phyloP scores from a whole-genome alignment of 2,888 invertebrate species.

The Drosophila mettleri region DNA sequence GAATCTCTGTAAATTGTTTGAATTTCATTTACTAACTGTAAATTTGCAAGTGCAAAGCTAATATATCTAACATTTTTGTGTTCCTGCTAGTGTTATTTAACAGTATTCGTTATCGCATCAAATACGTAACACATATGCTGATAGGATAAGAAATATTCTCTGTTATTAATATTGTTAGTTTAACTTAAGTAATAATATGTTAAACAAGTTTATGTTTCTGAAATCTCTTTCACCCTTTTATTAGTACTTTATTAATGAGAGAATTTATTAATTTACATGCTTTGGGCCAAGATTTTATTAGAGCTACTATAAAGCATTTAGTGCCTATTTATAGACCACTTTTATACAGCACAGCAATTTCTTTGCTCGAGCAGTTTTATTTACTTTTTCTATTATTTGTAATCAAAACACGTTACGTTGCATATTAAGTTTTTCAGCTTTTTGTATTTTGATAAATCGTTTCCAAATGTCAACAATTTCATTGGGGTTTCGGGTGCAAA shows the following conservation, averaged over 20 bases:
- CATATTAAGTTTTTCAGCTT: constrained; percentile 21
- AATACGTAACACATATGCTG: no score
- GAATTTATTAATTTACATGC: neutral
- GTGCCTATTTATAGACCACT: neutral
- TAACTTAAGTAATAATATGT: neutral
- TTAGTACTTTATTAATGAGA: no score
- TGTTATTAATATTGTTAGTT: neutral
- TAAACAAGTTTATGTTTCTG: no score
- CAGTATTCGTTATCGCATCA: no score
- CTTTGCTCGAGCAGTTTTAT: constrained; percentile 4
- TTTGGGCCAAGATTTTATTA: neutral
- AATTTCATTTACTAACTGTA: no score
- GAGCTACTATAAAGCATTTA: neutral
- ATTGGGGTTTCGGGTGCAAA: constrained; percentile 36
- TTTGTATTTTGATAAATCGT: constrained; percentile 53
- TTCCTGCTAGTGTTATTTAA: no score
- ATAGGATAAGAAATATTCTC: no score
- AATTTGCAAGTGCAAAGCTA: no score
- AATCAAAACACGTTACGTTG: constrained; percentile 27
- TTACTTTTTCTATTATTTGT: neutral
- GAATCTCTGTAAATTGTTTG: neutral
- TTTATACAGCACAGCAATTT: neutral
- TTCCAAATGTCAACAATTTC: constrained; percentile 44
- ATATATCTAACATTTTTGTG: no score
- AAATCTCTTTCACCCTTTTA: no score